A percentile compares a stretch with the other conserved stretches of the same genome.
Evolutionary conservation across 2,113 vertebrate species (phyloP).

Genomic region (Catharus fuscescens): DNA sequence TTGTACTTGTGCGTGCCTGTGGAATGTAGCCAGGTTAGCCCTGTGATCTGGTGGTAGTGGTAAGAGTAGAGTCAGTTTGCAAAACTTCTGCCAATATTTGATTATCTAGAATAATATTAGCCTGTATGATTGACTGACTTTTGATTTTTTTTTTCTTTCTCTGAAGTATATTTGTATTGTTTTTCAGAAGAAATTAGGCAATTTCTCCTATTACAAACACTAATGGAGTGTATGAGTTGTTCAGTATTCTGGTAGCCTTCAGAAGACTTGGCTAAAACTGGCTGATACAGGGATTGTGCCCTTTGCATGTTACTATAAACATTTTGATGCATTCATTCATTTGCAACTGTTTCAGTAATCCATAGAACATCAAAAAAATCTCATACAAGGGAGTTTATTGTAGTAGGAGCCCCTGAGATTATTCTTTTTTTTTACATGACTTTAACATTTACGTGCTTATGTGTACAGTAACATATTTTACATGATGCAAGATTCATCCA

Average conservation of each 20-base stretch:
- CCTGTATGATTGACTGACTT: not conserved
- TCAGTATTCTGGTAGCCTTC: not conserved
- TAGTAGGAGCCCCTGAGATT: not conserved
- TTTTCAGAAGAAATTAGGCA: not conserved
- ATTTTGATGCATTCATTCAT: not conserved
- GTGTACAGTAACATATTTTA: not conserved
- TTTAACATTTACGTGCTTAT: not conserved
- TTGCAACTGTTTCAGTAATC: not conserved
- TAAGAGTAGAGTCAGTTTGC: not conserved
- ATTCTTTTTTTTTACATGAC: not conserved
- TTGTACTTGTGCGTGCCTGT: not conserved
- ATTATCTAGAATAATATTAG: not conserved
- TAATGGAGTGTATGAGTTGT: not conserved
- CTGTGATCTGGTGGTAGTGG: not conserved
- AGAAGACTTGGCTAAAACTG: not conserved
- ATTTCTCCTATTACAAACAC: not conserved
- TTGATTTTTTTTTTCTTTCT: not conserved
- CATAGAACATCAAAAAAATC: not conserved
- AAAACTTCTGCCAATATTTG: slow-evolving; percentile 15
- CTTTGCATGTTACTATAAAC: not conserved
- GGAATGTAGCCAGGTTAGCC: not conserved
- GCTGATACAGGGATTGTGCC: fast-evolving
- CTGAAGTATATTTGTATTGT: not conserved
- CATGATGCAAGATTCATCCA: not conserved
- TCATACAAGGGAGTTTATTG: not conserved